A percentile compares a stretch with the other conserved stretches of the same genome.
phyloP scores from a whole-genome alignment of 2,113 vertebrate species.

The Peucedramus taeniatus region DNA sequence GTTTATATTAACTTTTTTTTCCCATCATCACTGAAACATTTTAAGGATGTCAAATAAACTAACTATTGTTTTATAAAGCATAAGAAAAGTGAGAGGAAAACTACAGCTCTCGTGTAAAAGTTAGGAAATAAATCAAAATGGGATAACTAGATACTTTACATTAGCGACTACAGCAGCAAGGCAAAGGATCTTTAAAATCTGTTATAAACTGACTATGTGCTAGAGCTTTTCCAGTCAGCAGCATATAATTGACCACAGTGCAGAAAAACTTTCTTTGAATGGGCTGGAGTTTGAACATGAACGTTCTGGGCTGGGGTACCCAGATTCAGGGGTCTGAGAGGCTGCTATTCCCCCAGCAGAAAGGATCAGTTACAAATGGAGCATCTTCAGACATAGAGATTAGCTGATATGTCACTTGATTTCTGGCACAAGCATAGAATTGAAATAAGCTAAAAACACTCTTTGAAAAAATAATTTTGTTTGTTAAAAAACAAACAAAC shows the following conservation, averaged over 20 bases:
- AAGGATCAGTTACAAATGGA: background rate
- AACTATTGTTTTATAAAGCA: background rate
- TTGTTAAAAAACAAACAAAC: background rate
- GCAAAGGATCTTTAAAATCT: background rate
- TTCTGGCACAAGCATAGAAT: background rate
- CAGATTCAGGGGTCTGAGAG: background rate
- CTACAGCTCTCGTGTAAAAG: background rate
- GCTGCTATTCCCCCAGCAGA: background rate
- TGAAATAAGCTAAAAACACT: background rate
- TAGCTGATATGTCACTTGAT: background rate
- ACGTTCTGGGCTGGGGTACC: background rate
- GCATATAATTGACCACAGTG: background rate
- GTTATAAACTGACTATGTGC: background rate
- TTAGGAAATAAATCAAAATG: background rate
- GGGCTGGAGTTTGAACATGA: background rate
- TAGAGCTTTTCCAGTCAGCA: background rate
- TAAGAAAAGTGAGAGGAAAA: background rate
- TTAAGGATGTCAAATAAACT: background rate
- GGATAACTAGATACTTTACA: background rate
- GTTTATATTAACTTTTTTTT: background rate
- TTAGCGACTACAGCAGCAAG: background rate
- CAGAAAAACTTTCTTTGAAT: background rate
- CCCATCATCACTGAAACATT: background rate
- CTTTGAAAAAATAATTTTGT: background rate
- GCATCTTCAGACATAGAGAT: background rate